Evolutionary conservation across 64 coral and sea anemone genomes (phyloP), one percentile per base, ranked within the genome.

Genomic region (Dendronephthya gigantea): DNA sequence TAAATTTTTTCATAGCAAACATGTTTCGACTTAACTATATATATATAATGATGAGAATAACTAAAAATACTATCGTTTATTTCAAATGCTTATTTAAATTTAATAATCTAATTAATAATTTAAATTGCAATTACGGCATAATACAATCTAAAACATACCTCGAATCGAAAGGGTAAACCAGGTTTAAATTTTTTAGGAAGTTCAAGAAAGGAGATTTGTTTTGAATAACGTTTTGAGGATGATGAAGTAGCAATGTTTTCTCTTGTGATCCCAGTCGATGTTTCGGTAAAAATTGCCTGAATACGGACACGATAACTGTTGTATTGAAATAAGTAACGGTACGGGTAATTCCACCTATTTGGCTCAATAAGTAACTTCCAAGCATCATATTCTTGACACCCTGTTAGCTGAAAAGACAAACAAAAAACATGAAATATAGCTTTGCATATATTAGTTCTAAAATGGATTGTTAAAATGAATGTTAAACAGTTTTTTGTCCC

Each of bases 101-200:
- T 23, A 22, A 62, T n/a, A n/a, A 62, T 62, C 7, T 22, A 45
- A 11, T 52, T 16, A 1, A 52, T 16, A 3, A 4, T 7, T 22
- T 27, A 1, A 62, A 7, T 19, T 45, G 41, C 41, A 4, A 11
- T 45, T 6, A 45, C 4, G 41, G 4, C 11, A 45, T 11, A 45
- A 45, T 45, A 6, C 41, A 45, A 45, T 6, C 41, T 11, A 11
- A 45, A 62, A 62, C 17, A n/a, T 27, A 62, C 55, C 25, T 62
- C 25, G 25, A 62, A 62, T 62, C 6, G 7, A 0, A 90, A 92
- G 0, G 88, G 85, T 45, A 96, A 75, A 35, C 90, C 90, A 52
- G 85, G 93, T 83, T 96, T 96, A 56, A 90, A 86, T 4, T 68
- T 52, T 58, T 35, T 83, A 9, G 90, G 83, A 39, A 90, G 86